A percentile compares a stretch with the other conserved stretches of the same genome.
These are phyloP conservation scores for Candidula unifasciata DNA, from an alignment of 2,888 invertebrate genomes.

Conservation along the genomic window DNA sequence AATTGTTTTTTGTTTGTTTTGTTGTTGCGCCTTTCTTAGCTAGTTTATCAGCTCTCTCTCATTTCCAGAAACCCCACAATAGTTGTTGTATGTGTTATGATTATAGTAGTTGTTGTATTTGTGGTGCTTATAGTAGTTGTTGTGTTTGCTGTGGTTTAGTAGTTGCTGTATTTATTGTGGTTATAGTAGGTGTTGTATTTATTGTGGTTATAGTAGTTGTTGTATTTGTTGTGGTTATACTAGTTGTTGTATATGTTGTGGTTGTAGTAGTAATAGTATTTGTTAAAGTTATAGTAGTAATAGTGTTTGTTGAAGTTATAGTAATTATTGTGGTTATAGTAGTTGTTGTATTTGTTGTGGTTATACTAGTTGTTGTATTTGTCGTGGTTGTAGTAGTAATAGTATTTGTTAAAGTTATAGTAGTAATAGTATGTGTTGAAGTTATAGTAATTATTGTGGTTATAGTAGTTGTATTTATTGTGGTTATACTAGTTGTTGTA, in stretches of 20 bases:
- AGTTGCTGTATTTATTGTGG: background rate
- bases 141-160: background rate
- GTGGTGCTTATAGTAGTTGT: background rate
- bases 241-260: background rate
- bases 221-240: background rate
- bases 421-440: no score
- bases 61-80: no score
- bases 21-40: no score
- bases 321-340: background rate
- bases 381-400: background rate
- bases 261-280: background rate
- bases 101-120: background rate
- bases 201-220: background rate
- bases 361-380: background rate
- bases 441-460: no score
- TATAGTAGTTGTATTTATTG: no score
- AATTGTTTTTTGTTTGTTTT: no score
- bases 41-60: no score
- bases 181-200: background rate
- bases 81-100: background rate
- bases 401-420: no score
- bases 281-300: background rate
- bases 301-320: background rate
- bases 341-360: background rate
- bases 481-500: no score